Evolutionary conservation across 2,888 invertebrate genomes (phyloP), one percentile per base, ranked within the genome.

Genomic region (Tachystola acroxantha): DNA sequence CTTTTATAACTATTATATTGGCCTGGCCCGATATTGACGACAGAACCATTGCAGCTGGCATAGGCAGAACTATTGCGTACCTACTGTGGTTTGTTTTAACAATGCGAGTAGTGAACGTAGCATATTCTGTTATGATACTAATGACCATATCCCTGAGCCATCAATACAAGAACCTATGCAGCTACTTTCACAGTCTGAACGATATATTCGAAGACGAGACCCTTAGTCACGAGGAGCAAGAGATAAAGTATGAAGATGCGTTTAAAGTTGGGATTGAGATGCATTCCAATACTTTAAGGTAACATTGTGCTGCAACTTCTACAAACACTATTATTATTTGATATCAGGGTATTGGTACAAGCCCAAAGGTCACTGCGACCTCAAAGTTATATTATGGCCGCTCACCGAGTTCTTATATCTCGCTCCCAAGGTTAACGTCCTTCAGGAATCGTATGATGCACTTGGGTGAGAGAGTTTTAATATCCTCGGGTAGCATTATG

Each of bases 271-370:
- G 79, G 2, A 64, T 78, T 10, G 50, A 62, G 36, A 28, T 72
- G 10, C 78, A 77, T 44, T 43, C 55, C 0, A 54, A 64, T 10
- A 74, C 72, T 1, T 43, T 74, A 20, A 47, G 57, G 79, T 77
- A 46, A 58, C n/a, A 53, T 7, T 7, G n/a, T n/a, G n/a, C n/a
- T n/a, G n/a, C n/a, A n/a, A n/a, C n/a, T n/a, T n/a, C n/a, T n/a
- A n/a, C n/a, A n/a, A n/a, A n/a, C n/a, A n/a, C n/a, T n/a, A n/a
- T n/a, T n/a, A n/a, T n/a, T n/a, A n/a, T n/a, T n/a, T n/a, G n/a
- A n/a, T n/a, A n/a, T n/a, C n/a, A n/a, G n/a, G n/a, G n/a, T n/a
- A n/a, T n/a, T n/a, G n/a, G n/a, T n/a, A n/a, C n/a, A n/a, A n/a
- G n/a, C n/a, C n/a, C n/a, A n/a, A n/a, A n/a, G n/a, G n/a, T n/a